Base-by-base conservation (phyloP, 2,113 vertebrate genomes). In the Chaenocephalus aceratus region DNA sequence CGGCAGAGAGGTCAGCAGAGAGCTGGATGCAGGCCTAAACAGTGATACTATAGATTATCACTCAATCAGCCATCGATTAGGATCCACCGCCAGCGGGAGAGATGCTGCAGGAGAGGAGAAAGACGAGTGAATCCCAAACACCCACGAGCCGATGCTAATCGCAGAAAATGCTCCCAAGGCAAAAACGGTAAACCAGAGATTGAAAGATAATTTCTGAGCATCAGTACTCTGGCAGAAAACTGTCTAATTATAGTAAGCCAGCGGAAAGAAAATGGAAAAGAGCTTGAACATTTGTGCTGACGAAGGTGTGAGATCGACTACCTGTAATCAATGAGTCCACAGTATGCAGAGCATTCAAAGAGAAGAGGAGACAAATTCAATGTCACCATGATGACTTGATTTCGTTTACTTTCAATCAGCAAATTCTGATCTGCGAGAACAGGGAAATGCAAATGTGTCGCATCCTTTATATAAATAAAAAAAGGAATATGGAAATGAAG, bases 391-490 rank as follows among this genome's bases (percentile, higher is more conserved):
- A 91, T 89, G 91, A 93, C 82, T 84, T 93, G 91, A 94, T 94
- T 94, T 90, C 85, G 56, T 94, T 95, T 91, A 89, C 91, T 93
- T 93, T 91, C 91, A 92, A 93, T 95, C 93, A 95, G 94, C 92
- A 91, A 90, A 93, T 95, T 93, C 86, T 89, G 93, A 94, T 95
- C 90, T 94, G 92, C 82, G 72, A 77, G 86, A 90, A 88, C 83
- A 86, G 85, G 90, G 84, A 92, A 90, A 93, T 91, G 94, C 90
- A 91, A 94, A 93, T 93, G 90, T 92, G 86, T 89, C 91, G 90
- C 85, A 90, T 93, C 91, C 88, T 90, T 92, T 73, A 86, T 72
- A 75, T 8, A 57, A 83, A 64, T 70, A 83, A 66, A 78, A 87
- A 80, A 86, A 84, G 76, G 87, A 79, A 93, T 89, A 90, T 94